Base-by-base conservation (phyloP, 2,888 invertebrate genomes). In the Alitta virens region DNA sequence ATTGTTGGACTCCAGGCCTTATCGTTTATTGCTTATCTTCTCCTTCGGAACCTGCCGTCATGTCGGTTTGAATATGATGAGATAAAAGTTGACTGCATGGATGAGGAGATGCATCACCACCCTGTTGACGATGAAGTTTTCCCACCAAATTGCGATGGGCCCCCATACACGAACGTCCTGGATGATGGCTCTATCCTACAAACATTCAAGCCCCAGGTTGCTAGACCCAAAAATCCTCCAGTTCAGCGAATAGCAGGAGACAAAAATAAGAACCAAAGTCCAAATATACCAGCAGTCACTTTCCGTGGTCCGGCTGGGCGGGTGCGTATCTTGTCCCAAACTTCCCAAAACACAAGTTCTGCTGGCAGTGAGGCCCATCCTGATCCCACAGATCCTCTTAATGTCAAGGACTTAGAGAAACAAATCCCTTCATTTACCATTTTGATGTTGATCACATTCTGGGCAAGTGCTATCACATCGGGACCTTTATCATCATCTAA, bases 101-200 rank as follows among this genome's bases (percentile, higher is more conserved):
- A 57, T 9, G 59, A 59, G 16, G 57, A 57, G 23, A 46, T 46
- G 43, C 26, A 21, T 40, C 16, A 16, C 38, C 21, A 49, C 26
- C 18, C n/a, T 33, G 16, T 23, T 54, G 18, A 21, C 25, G 23
- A 26, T 33, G 23, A 42, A 21, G 2, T 25, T 23, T 25, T 40
- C 23, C 43, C 42, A 25, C 18, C 26, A n/a, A 25, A 38, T 12
- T 21, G 9, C 18, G 46, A 49, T 7, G 18, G 38, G 3, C 12
- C 40, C 1, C 9, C 33, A 3, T 43, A 56, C 24, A 49, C 57
- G 1, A 46, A 50, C 33, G 55, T 66, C n/a, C 58, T 66, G 23
- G 67, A 67, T 26, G 67, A 67, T 50, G 67, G 67, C 18, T 58
- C 64, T 1, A 50, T 67, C 16, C 33, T 62, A 16, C 67, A 67